Conservation (phyloP, 2,797 vertebrate genomes). For the Iguana delicatissima region DNA sequence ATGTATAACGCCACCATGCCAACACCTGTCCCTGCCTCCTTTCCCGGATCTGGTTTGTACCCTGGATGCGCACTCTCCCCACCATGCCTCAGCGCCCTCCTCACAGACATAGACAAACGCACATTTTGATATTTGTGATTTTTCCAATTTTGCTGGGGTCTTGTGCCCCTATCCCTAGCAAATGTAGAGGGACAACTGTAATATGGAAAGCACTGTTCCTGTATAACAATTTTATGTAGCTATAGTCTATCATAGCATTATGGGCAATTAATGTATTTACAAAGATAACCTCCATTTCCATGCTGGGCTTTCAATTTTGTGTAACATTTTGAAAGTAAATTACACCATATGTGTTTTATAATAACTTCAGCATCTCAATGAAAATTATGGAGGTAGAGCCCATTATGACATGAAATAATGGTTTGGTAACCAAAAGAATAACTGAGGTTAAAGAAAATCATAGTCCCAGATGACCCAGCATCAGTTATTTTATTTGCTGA, state of each 20-base stretch:
- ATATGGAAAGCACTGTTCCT: background rate
- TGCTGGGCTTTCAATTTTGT: conserved; percentile 10
- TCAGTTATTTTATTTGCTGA: background rate
- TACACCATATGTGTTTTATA: background rate
- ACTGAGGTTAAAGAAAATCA: background rate
- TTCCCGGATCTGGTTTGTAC: too few relatives aligned
- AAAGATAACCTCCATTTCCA: conserved; percentile 19
- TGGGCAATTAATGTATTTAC: conserved; percentile 6
- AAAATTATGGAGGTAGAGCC: background rate
- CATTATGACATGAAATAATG: background rate
- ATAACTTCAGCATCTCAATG: background rate
- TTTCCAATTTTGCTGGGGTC: too few relatives aligned
- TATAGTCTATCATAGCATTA: background rate
- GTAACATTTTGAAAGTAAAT: background rate
- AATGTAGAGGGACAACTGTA: background rate
- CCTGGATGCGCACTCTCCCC: too few relatives aligned
- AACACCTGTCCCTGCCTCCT: too few relatives aligned
- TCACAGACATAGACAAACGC: too few relatives aligned
- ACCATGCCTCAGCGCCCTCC: too few relatives aligned
- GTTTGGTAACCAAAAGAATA: background rate
- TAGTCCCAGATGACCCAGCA: background rate
- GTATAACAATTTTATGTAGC: background rate
- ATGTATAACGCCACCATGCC: too few relatives aligned
- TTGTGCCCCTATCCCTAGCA: too few relatives aligned
- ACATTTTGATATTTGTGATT: too few relatives aligned